Evolutionary conservation across 2,797 vertebrate genomes (phyloP).

Genomic region (Florisuga fusca): DNA sequence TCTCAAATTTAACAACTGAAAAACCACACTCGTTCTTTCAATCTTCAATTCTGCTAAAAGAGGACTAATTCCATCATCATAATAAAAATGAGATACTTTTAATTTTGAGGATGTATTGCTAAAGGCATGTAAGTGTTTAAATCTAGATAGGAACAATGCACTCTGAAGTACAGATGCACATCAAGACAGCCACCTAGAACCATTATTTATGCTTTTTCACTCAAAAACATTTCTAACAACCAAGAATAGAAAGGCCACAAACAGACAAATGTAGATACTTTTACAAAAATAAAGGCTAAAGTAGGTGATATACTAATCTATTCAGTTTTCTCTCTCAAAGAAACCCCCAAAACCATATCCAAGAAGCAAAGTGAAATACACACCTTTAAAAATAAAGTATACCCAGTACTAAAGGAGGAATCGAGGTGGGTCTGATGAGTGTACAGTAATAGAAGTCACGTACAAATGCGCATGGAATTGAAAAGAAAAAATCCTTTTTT

Average conservation of each 20-base stretch:
- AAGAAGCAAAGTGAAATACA: not conserved
- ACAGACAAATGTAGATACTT: not conserved
- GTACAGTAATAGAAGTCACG: not conserved
- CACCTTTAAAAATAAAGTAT: not conserved
- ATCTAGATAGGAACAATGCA: not conserved
- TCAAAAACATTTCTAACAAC: not conserved
- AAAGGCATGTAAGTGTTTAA: not conserved
- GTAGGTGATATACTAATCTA: not conserved
- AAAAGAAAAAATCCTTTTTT: not conserved
- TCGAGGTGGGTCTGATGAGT: not conserved
- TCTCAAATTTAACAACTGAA: not conserved
- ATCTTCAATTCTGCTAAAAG: not conserved
- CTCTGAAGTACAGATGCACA: not conserved
- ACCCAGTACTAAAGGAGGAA: not conserved
- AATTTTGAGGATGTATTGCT: not conserved
- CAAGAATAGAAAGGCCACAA: not conserved
- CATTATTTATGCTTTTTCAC: not conserved
- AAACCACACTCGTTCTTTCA: not conserved
- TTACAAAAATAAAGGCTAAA: not conserved
- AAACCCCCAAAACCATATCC: not conserved
- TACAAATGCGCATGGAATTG: not conserved
- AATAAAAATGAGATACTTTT: not conserved
- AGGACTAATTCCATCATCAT: not conserved
- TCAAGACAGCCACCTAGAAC: not conserved
- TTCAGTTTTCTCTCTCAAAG: not conserved